These are phyloP conservation scores for Adelphocoris suturalis DNA, from an alignment of 2,888 invertebrate genomes.

Conservation along the genomic window DNA sequence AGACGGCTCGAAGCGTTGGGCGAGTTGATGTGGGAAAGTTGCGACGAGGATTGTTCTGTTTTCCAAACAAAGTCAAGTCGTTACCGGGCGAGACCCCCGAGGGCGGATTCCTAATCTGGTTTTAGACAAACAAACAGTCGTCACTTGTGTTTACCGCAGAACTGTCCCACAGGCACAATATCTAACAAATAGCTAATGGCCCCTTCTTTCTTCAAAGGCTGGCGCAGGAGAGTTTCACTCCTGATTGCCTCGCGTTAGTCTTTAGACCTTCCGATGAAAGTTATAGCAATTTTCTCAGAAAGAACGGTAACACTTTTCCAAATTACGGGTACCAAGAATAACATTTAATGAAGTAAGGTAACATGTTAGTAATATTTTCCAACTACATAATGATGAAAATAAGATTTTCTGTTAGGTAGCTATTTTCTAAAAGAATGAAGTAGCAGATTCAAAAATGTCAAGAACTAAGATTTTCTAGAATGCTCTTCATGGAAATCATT, in stretches of 20 bases:
- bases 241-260: neutral
- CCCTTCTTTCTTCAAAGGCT: conserved; percentile 37
- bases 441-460: too few relatives aligned
- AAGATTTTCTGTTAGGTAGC: too few relatives aligned
- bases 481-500: too few relatives aligned
- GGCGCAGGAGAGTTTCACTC: neutral
- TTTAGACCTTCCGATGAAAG: neutral
- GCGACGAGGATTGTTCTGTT: conserved; percentile 21
- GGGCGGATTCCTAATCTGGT: conserved; percentile 61
- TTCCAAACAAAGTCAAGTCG: conserved; percentile 48
- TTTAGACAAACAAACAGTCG: conserved; percentile 54
- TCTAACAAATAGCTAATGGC: conserved; percentile 47
- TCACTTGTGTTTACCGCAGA: conserved; percentile 54
- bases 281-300: neutral
- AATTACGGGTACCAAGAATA: too few relatives aligned
- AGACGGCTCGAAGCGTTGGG: neutral
- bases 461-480: too few relatives aligned
- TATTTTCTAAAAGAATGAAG: too few relatives aligned
- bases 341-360: too few relatives aligned
- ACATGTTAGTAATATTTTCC: too few relatives aligned
- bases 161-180: conserved; percentile 44
- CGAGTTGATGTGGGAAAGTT: conserved; percentile 27
- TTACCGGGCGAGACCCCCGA: neutral
- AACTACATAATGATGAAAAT: too few relatives aligned
- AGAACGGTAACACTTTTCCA: neutral